Evolutionary conservation across 2,113 vertebrate genomes (phyloP), one percentile per base, ranked within the genome.

Genomic region (Misgurnus mizolepis): DNA sequence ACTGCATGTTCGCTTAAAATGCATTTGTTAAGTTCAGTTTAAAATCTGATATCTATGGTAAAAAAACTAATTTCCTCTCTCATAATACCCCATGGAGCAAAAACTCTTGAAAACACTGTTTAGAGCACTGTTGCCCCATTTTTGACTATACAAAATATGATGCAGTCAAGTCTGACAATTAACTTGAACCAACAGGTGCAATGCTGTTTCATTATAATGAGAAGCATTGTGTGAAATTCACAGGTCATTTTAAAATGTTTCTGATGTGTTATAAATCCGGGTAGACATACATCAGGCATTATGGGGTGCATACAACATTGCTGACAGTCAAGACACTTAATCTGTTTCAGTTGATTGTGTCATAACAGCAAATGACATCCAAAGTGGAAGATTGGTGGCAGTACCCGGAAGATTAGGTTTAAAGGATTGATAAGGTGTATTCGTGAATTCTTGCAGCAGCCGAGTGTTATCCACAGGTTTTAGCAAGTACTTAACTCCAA

Each of bases 41-140:
- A 75, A 22, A 62, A 58, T 45, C 5, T 41, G 72, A 18, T 74
- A 47, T 62, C 11, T 27, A n/a, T 15, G 56, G 71, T 74, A 61
- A 62, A 74, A 74, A 22, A 61, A 22, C 22, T 22, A 43, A 47
- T 18, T 45, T 62, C 72, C 49, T 18, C 18, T 55, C 61, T 76
- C 41, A 66, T 61, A 27, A 53, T 11, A 61, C 72, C 72, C 72
- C 11, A 17, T 66, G 61, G 61, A 66, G 18, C 60, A 41, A 18
- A 64, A 75, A 62, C 72, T 66, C 47, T 14, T 76, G 22, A 8
- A 76, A 76, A 45, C 61, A 66, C 74, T 76, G 50, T 76, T 76
- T 76, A 18, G 8, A 66, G 47, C 22, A 18, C 7, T 18, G 27
- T 47, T 74, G n/a, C n/a, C n/a, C 17, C 69, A 71, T 34, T 56